Conservation (phyloP, 2,113 vertebrate genomes). For the Onychostoma macrolepis region DNA sequence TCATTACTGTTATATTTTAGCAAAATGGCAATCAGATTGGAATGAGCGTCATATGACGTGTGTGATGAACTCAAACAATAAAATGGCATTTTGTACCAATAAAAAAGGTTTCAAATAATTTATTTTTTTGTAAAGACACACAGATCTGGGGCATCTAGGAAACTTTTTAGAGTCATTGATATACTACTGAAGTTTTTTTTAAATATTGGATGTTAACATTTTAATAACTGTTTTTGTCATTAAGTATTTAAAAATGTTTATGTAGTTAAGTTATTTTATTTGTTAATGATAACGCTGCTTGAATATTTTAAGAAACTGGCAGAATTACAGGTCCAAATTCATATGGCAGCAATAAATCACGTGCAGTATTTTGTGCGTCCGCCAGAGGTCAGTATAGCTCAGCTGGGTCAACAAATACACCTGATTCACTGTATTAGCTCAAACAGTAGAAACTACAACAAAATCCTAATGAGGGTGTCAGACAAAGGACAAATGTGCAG, state of each 20-base stretch:
- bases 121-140: background rate
- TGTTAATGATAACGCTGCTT: too few relatives aligned
- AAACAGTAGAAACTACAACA: background rate
- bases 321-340: background rate
- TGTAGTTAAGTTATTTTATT: too few relatives aligned
- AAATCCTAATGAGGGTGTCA: background rate
- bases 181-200: background rate
- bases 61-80: slow-evolving; percentile 82
- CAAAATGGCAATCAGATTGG: slow-evolving; percentile 76
- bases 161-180: background rate
- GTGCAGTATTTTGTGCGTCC: background rate
- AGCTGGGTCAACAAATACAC: background rate
- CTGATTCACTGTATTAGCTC: background rate
- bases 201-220: background rate
- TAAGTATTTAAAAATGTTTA: too few relatives aligned
- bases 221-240: background rate
- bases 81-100: slow-evolving; percentile 84
- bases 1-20: slow-evolving; percentile 59
- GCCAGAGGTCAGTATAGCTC: background rate
- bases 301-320: background rate
- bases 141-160: background rate
- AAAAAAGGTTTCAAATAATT: slow-evolving; percentile 47
- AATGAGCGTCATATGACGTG: slow-evolving; percentile 77
- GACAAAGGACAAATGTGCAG: background rate
- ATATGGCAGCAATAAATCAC: background rate